Evolutionary conservation across 1,140 invertebrate species (phyloP), one percentile per base, ranked within the genome.

Genomic region (Aphelenchoides besseyi): DNA sequence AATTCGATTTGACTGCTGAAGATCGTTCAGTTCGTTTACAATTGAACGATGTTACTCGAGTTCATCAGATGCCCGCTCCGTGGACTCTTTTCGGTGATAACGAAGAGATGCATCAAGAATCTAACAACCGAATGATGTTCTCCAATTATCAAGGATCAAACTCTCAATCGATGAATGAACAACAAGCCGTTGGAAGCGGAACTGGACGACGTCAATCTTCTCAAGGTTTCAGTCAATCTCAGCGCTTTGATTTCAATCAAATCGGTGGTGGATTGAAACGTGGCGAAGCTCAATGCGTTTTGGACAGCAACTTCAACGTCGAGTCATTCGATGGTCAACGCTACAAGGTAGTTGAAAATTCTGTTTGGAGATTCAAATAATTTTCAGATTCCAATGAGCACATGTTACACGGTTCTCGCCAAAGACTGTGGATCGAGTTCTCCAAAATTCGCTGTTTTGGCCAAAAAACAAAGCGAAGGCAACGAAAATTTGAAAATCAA

Each of bases 391-490:
- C 70, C 70, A 1, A 32, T 72, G 29, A 57, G 69, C 0, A 71
- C 69, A 18, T 72, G 70, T 69, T 72, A 72, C 69, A 72, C 66
- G 1, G 69, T 72, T n/a, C 36, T 72, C 1, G 68, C 70, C 48
- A 52, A 70, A n/a, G 70, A 72, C 18, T 72, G 70, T 30, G 66
- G 68, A 61, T 53, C 35, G 28, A 18, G 41, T 12, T 30, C 33
- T 12, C 69, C 70, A 2, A 18, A 71, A 29, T 72, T 29, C 68
- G 69, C 35, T 23, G n/a, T 72, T n/a, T 28, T 72, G 32, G 69
- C 55, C 1, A 72, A 72, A 36, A 72, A 70, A 64, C 59, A 64
- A n/a, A 37, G 30, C 23, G 33, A 70, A 16, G 1, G 41, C 57
- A 3, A 35, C 3, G 28, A 41, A 2, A 23, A 36, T 29, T 18